Evolutionary conservation across 2,888 invertebrate genomes (phyloP).

Genomic region (Bruchidius siliquastri): DNA sequence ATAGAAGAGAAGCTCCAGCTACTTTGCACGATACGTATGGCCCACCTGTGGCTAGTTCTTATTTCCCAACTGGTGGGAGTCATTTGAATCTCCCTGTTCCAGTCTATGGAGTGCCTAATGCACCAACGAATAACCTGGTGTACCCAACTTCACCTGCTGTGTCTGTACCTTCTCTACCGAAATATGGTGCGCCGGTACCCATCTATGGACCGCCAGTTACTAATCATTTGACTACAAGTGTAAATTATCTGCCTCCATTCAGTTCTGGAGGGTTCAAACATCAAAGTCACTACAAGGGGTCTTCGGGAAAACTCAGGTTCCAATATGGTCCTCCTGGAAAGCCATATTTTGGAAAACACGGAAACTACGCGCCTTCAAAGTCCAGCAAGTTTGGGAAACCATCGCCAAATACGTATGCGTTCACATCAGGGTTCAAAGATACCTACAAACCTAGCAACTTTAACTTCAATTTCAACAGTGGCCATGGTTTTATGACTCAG

Average conservation of each 20-base stretch:
- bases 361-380: background rate
- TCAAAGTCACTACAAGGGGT: background rate
- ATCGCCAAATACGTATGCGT: constrained; percentile 29
- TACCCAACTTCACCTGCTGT: constrained; percentile 48
- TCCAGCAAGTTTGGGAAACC: background rate
- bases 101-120: constrained; percentile 57
- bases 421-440: constrained; percentile 30
- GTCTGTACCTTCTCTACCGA: constrained; percentile 19
- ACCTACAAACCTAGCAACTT: constrained; percentile 23
- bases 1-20: constrained; percentile 39
- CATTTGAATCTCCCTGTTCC: constrained; percentile 54
- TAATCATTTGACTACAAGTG: constrained; percentile 4
- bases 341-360: constrained; percentile 27
- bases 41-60: constrained; percentile 49
- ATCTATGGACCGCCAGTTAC: constrained; percentile 24
- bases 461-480: constrained; percentile 16
- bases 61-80: constrained; percentile 36
- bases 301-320: constrained; percentile 41
- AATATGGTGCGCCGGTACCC: constrained; percentile 33
- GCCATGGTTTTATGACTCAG: constrained; percentile 10
- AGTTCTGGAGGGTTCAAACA: background rate
- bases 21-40: constrained; percentile 49
- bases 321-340: constrained; percentile 36
- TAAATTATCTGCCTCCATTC: background rate
- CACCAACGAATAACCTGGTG: constrained; percentile 44